Evolutionary conservation across 2,113 vertebrate species (phyloP), one percentile per base, ranked within the genome.

Genomic region (Helogale parvula): DNA sequence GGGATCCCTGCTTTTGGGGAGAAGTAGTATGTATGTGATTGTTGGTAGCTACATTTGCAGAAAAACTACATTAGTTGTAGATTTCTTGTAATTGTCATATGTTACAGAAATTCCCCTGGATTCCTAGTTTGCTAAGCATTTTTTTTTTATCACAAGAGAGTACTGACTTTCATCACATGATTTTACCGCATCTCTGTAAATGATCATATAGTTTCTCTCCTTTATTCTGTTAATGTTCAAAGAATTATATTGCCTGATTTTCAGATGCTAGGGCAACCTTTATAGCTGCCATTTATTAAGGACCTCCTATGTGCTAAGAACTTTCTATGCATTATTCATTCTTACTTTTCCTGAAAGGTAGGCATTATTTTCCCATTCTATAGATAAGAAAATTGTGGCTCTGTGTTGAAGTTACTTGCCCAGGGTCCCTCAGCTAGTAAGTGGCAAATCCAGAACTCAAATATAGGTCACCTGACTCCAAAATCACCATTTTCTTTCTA

Each of bases 271-370:
- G 89, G 93, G 41, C 71, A 92, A 57, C 16, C 54, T 79, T 89
- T 89, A 47, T 66, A 66, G 47, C 35, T 95, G 17, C 9, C 47
- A 85, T 54, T 89, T 92, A 72, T 72, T 80, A 80, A 77, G 71
- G 14, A 80, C 63, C 60, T 71, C 52, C 63, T 83, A 29, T 69
- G n/a, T 80, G 31, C 29, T 90, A 80, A 63, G 15, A 25, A 88
- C 38, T 93, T 85, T 54, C 52, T 50, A 50, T 82, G 21, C 23
- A 72, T 65, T 41, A 81, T 65, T 90, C 65, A 71, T 11, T 87
- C 52, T 74, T 57, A 79, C 47, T 93, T 95, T 93, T 95, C 79
- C 57, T 65, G 29, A 81, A 83, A 89, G 52, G 63, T 45, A 79
- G 29, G 9, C 35, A 84, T 57, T 52, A 81, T 81, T 86, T 94